These are phyloP conservation scores for Erinaceus europaeus DNA, from an alignment of 2,113 vertebrate species.

Conservation along the genomic window DNA sequence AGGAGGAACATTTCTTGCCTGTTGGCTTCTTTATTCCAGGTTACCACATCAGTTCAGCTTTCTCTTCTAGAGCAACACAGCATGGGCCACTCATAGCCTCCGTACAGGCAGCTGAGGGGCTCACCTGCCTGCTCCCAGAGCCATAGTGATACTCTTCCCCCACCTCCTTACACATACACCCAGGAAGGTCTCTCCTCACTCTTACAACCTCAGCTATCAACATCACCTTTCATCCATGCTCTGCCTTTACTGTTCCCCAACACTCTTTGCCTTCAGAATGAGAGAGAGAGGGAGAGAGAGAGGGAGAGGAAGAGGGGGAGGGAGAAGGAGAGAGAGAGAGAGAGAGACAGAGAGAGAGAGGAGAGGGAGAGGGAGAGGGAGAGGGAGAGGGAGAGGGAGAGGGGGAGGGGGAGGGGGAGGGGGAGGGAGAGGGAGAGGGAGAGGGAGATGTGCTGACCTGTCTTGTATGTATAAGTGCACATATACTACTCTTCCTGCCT, in stretches of 20 bases:
- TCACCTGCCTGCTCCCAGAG: not conserved
- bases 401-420: not conserved
- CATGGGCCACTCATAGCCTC: too few species aligned
- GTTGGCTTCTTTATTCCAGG: conserved; percentile 50
- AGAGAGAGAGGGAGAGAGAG: not conserved
- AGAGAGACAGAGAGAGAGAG: not conserved
- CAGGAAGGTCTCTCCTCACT: not conserved
- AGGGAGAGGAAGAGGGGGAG: not conserved
- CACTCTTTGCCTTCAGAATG: not conserved
- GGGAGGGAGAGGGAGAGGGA: too few species aligned
- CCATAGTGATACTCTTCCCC: not conserved
- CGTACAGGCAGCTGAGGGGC: not conserved
- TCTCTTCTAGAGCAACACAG: not conserved
- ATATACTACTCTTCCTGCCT: not conserved
- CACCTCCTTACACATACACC: not conserved
- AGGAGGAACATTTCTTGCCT: conserved; percentile 23
- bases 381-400: not conserved
- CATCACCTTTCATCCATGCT: not conserved
- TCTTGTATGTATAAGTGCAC: not conserved
- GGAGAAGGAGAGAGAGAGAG: not conserved
- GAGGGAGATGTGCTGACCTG: too few species aligned
- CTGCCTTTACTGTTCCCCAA: not conserved
- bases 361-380: not conserved
- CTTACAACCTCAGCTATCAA: not conserved
- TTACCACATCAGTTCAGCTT: conserved; percentile 3